Percentiles rank a stretch among this genome's conserved stretches.
These are phyloP conservation scores for Muscidifurax raptorellus DNA, from an alignment of 1,140 invertebrate species.

Conservation along the genomic window DNA sequence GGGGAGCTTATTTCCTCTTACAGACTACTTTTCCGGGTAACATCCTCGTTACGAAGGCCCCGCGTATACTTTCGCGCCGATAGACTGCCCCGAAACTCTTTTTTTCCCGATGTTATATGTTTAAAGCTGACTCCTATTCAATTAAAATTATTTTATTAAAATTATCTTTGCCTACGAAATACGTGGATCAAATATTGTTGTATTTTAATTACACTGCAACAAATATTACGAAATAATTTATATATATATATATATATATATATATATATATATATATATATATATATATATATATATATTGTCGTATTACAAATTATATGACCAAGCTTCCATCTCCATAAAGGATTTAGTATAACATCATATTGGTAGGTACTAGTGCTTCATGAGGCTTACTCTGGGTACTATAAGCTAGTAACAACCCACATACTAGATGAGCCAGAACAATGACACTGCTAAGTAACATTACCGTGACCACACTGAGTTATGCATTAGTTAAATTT, in stretches of 20 bases:
- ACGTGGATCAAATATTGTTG: neutral
- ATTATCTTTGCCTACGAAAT: too few relatives aligned
- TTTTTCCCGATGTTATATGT: neutral
- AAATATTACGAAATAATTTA: too few relatives aligned
- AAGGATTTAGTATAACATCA: neutral
- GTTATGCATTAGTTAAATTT: neutral
- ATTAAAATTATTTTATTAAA: too few relatives aligned
- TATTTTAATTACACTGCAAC: neutral
- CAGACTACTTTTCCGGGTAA: constrained; percentile 59
- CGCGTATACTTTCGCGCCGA: constrained; percentile 9
- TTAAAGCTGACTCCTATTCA: neutral
- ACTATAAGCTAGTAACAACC: neutral
- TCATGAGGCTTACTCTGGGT: neutral
- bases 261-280: too few relatives aligned
- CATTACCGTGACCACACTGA: neutral
- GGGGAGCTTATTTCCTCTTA: constrained; percentile 65
- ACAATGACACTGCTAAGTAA: neutral
- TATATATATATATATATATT: too few relatives aligned
- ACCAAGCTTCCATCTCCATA: neutral
- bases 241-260: too few relatives aligned
- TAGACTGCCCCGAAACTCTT: constrained; percentile 10
- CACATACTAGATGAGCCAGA: neutral
- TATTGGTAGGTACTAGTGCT: neutral
- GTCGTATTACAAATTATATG: neutral
- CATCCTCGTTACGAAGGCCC: constrained; percentile 6